Base-by-base conservation (phyloP, 2,113 vertebrate genomes). In the Aplodontia rufa region DNA sequence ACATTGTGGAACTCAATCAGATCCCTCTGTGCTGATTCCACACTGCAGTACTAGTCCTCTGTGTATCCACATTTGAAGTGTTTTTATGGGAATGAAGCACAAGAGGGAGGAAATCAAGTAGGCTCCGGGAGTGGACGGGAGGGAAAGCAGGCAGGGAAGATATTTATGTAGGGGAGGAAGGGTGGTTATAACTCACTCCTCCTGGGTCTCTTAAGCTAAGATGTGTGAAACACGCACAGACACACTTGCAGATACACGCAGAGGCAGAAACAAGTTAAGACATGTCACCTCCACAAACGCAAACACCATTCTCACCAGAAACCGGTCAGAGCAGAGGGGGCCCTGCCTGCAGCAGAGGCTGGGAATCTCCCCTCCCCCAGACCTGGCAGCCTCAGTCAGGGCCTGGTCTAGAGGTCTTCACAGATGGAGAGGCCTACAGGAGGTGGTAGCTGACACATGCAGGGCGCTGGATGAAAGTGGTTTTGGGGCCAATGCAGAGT, bases 241-340 rank as follows among this genome's bases (percentile, higher is more conserved):
- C 26, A 62, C 24, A 6, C 91, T 1, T 12, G 60, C 45, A 93
- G 32, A 81, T 19, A 78, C 82, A 93, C 0, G 22, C 20, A 74
- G 79, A 86, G 37, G 87, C 82, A 91, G 66, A 72, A 86, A 55
- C 94, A 86, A 88, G 94, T 86, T 47, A 87, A 58, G 88, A 93
- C 97, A 91, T 8, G 80, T 91, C 37, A 89, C 19, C 30, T 45
- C 37, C 47, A 40, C 35, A 35, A 88, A 90, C 62, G 90, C 37
- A 92, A 87, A 97, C 80, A 19, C 91, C 87, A 86, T 92, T 92
- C 93, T 79, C 72, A 90, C 88, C 78, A 94, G 94, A 89, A 91
- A 79, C 35, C 69, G 68, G 87, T 64, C 35, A 55, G 68, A 64
- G 83, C 47, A 49, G 64, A 72, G 75, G 82, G 64, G 51, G 3